These are phyloP conservation scores for Drosophila lacteicornis DNA, from an alignment of 1,140 invertebrate species.

Conservation along the genomic window DNA sequence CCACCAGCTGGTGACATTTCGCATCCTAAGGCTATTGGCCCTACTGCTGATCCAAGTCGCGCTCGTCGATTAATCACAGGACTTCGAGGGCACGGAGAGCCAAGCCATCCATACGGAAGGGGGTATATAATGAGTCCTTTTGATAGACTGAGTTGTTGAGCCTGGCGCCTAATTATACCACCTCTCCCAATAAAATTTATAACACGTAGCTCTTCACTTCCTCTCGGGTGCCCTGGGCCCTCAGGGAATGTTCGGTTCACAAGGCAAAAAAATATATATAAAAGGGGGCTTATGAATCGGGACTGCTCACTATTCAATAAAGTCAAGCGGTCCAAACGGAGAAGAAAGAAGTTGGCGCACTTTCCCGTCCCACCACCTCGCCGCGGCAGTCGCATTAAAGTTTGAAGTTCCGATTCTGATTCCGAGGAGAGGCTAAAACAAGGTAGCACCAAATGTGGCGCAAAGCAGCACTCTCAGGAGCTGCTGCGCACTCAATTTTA, in stretches of 20 bases:
- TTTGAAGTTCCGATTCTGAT: constrained; percentile 17
- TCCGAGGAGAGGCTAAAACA: constrained; percentile 25
- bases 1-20: constrained; percentile 13
- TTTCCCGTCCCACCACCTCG: neutral
- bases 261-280: neutral
- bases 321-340: neutral
- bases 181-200: neutral
- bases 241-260: no score
- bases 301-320: neutral
- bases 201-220: neutral
- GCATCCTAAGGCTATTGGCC: neutral
- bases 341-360: neutral
- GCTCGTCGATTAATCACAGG: constrained; percentile 19
- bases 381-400: constrained; percentile 2
- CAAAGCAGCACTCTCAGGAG: constrained; percentile 30
- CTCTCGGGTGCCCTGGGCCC: neutral
- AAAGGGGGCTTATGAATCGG: neutral
- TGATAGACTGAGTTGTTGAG: neutral
- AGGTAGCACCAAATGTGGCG: constrained; percentile 33
- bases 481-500: constrained; percentile 42
- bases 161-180: constrained; percentile 3
- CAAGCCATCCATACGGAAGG: neutral
- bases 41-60: neutral
- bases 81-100: neutral
- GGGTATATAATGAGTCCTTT: constrained; percentile 4